phyloP scores from a whole-genome alignment of 2,797 vertebrate genomes.

The Peromyscus melanophrys region DNA sequence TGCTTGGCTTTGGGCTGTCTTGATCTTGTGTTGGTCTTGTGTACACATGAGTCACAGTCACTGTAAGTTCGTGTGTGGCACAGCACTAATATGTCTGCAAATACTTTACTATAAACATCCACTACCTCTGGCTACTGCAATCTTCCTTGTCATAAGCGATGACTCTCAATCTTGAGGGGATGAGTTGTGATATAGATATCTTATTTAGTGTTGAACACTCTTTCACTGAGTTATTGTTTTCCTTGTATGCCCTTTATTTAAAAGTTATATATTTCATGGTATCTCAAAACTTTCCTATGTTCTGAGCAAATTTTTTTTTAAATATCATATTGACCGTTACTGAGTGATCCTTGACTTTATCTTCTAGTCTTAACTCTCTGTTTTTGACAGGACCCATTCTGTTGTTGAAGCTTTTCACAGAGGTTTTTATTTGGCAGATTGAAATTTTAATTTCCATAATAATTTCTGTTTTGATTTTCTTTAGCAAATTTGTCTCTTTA shows the following conservation, averaged over 20 bases:
- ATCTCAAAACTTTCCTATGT: too few species aligned
- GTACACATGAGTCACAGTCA: not conserved
- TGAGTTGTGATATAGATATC: not conserved
- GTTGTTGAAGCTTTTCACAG: too few species aligned
- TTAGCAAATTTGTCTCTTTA: too few species aligned
- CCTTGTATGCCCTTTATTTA: not conserved
- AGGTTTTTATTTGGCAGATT: too few species aligned
- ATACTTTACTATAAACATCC: not conserved
- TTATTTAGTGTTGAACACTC: not conserved
- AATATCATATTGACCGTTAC: too few species aligned
- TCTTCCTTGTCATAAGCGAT: not conserved
- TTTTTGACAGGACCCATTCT: too few species aligned
- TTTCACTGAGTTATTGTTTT: not conserved
- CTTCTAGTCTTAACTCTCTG: too few species aligned
- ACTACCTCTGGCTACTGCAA: not conserved
- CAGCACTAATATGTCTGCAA: not conserved
- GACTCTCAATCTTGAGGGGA: not conserved
- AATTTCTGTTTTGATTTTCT: too few species aligned
- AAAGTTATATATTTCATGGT: too few species aligned
- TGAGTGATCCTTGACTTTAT: too few species aligned
- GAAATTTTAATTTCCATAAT: too few species aligned
- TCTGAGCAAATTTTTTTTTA: too few species aligned
- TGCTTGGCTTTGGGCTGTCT: not conserved
- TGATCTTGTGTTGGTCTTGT: not conserved
- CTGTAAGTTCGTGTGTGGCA: not conserved